These are phyloP conservation scores for Pyrgilauda ruficollis DNA, from an alignment of 2,113 vertebrate species.

Conservation along the genomic window DNA sequence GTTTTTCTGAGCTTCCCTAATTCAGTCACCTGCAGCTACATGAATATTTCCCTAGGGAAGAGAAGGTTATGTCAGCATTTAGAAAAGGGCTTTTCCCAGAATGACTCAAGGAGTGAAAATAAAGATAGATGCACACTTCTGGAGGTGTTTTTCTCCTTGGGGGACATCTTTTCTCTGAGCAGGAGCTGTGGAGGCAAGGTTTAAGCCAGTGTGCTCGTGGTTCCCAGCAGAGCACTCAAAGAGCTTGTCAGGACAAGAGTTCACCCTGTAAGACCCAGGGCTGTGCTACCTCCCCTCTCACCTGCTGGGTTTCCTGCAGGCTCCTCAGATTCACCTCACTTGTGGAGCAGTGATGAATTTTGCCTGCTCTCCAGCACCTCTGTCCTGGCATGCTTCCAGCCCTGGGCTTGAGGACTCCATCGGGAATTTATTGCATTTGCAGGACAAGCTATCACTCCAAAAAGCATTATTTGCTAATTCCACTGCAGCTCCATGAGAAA, in stretches of 20 bases:
- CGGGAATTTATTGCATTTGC: neutral
- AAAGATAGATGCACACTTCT: neutral
- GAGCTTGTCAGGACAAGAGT: neutral
- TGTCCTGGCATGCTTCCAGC: neutral
- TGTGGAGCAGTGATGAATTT: neutral
- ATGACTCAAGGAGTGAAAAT: neutral
- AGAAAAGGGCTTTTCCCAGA: conserved; percentile 13
- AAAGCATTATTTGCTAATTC: neutral
- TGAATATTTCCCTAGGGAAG: neutral
- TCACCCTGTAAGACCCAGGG: neutral
- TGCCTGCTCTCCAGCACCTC: neutral
- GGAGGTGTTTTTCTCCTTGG: neutral
- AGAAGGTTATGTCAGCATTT: neutral
- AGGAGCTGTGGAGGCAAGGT: neutral
- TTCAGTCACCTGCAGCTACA: conserved; percentile 25
- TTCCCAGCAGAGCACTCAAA: neutral
- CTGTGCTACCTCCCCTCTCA: neutral
- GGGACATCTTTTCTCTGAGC: neutral
- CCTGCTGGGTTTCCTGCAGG: neutral
- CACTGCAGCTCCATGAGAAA: neutral
- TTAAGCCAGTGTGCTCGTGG: neutral
- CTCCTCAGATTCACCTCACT: neutral
- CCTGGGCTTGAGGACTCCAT: neutral
- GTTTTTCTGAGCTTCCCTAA: neutral
- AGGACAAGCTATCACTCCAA: neutral